Base-by-base conservation (phyloP, 2,113 vertebrate species). In the Accipiter virgatus region DNA sequence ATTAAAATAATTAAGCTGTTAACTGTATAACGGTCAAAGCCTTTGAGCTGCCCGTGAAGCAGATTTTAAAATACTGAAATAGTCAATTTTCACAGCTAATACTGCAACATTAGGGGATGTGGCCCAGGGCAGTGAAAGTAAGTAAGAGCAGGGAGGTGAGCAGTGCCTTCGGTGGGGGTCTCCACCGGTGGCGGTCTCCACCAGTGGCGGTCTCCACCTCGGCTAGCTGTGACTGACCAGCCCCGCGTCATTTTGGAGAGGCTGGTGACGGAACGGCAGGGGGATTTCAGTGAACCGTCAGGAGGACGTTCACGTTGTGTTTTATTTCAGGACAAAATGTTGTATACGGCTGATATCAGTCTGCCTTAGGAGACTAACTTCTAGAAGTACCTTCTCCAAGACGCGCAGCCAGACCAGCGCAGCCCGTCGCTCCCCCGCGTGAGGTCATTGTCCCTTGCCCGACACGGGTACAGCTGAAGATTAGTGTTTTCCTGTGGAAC, bases 131-230 rank as follows among this genome's bases (percentile, higher is more conserved):
- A 34, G 58, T 26, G 52, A 19, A 18, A 12, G 12, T 8, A 31
- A 27, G 9, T 27, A 13, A 7, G 7, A 12, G 14, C 2, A 1
- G 8, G 34, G 5, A 18, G 42, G 11, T 8, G 47, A 25, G 23
- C 19, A 20, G 20, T 13, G 14, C 27, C 34, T 65, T 16, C 0
- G 2, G 16, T 38, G 38, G 38, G 8, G 38, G 38, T 38, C 38
- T 38, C 38, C 38, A 38, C 38, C 0, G n/a, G n/a, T 38, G 38
- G 38, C 38, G 38, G 38, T 38, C 38, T 38, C 38, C 38, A 38
- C 38, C 0, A 2, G 16, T 7, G 7, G 34, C 3, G 1, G 16
- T 9, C 43, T 43, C 9, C 32, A 17, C 40, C 80, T 42, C 14
- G 6, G 40, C 43, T 14, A 10, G 12, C 53, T 16, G 32, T 42